These are phyloP conservation scores for Saccostrea echinata DNA, from an alignment of 1,140 invertebrate species.

Conservation along the genomic window DNA sequence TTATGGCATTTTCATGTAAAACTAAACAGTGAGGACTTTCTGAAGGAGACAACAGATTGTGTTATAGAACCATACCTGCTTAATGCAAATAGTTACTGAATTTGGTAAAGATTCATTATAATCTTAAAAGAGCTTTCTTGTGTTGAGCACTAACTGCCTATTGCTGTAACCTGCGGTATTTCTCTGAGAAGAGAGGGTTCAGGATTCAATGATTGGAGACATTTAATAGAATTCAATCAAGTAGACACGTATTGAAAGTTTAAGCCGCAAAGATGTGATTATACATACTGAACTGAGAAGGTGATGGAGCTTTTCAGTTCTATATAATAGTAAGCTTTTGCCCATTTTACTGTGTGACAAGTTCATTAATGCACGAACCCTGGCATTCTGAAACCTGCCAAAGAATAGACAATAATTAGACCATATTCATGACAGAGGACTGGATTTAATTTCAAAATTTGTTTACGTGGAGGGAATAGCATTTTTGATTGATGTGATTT, in stretches of 20 bases:
- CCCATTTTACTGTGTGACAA: slow-evolving; percentile 16
- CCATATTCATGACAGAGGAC: slow-evolving; percentile 18
- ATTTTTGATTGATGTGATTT: slow-evolving; percentile 32
- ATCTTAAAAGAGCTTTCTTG: not conserved
- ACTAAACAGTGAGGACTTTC: not conserved
- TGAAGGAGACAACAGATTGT: slow-evolving; percentile 15
- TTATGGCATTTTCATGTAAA: slow-evolving; percentile 16
- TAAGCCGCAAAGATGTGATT: slow-evolving; percentile 29
- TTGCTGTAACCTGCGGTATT: slow-evolving; percentile 3
- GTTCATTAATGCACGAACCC: slow-evolving; percentile 13
- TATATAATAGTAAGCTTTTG: slow-evolving; percentile 4
- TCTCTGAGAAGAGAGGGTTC: not conserved
- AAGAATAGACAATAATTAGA: slow-evolving; percentile 27
- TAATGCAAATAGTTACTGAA: not conserved
- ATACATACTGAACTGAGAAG: not conserved
- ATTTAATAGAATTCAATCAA: slow-evolving; percentile 38
- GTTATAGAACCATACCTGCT: not conserved
- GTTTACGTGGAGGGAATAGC: not conserved
- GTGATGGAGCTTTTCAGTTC: not conserved
- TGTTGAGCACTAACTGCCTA: slow-evolving; percentile 19
- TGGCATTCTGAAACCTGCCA: not conserved
- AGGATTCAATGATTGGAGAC: slow-evolving; percentile 21
- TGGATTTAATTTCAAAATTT: slow-evolving; percentile 29
- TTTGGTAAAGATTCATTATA: not conserved
- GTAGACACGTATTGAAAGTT: slow-evolving; percentile 10